phyloP scores from a whole-genome alignment of 1,140 invertebrate species.

The Glomeris maerens region DNA sequence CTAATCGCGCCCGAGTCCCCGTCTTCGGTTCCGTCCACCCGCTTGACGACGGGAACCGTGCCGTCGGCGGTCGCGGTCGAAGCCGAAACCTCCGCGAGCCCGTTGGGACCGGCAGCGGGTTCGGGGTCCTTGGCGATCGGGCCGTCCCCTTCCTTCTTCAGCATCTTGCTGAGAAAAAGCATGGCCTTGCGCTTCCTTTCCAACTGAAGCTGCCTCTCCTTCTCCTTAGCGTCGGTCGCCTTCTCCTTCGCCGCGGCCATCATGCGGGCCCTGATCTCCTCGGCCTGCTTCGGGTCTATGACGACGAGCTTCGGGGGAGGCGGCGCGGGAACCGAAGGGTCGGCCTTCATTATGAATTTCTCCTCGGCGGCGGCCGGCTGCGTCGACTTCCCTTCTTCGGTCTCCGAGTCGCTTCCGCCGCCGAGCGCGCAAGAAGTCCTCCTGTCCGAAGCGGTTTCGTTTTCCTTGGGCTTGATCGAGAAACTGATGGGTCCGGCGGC shows the following conservation, averaged over 20 bases:
- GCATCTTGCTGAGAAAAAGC: constrained; percentile 33
- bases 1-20: too few species aligned
- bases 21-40: too few species aligned
- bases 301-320: too few species aligned
- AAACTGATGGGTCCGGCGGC: constrained; percentile 28
- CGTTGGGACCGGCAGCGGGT: too few species aligned
- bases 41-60: too few species aligned
- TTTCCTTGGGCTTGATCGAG: constrained; percentile 30
- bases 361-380: not conserved
- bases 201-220: constrained; percentile 50
- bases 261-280: constrained; percentile 47
- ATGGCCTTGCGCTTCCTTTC: constrained; percentile 47
- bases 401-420: constrained; percentile 5
- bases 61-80: too few species aligned
- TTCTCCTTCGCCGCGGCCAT: constrained; percentile 44
- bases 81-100: too few species aligned
- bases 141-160: constrained; percentile 12
- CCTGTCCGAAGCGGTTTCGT: not conserved
- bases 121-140: too few species aligned
- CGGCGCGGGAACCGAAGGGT: too few species aligned
- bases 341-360: constrained; percentile 1
- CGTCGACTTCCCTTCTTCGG: not conserved
- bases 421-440: not conserved
- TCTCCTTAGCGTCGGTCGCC: constrained; percentile 36
- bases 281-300: too few species aligned